Evolutionary conservation across 2,888 invertebrate genomes (phyloP), one percentile per base, ranked within the genome.

Genomic region (Agrotis segetum): DNA sequence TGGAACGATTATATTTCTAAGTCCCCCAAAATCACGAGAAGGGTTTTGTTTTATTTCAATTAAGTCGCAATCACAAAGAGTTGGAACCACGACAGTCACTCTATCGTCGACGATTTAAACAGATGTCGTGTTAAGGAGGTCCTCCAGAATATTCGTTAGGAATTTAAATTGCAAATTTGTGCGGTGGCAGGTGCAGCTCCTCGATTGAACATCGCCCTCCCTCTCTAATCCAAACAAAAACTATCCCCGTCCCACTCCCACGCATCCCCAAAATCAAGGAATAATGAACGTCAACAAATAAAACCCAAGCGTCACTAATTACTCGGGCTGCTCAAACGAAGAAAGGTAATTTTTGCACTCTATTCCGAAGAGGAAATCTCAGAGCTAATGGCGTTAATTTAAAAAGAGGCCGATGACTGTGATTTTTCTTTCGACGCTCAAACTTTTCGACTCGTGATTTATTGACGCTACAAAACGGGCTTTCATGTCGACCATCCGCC

Each of bases 111-210:
- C 93, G 94, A 95, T 96, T 95, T 94, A 95, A 95, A 94, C 96
- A 96, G 96, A 96, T 96, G 96, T 96, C 96, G 96, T 96, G 96
- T 96, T 96, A 96, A 96, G 95, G 95, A 96, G 96, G 93, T 95
- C 95, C 94, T 96, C 92, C 88, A 85, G 92, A 96, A 95, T 95
- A 95, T 95, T 95, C 95, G 93, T 95, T 92, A 74, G 88, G 91
- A 94, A 96, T 96, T 96, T 96, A 96, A 96, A 96, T 96, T 96
- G 96, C 95, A 96, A 96, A 96, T 96, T 95, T 90, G 92, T 92
- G 91, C 92, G 93, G 94, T 86, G 94, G 93, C 96, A 96, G 96
- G 96, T 96, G 96, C 96, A 96, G 91, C 90, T 88, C 90, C 90
- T 85, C 92, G 90, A 94, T 93, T 91, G 90, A 91, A 89, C 87